Conservation (phyloP, 2,113 vertebrate genomes). For the Gambusia affinis region DNA sequence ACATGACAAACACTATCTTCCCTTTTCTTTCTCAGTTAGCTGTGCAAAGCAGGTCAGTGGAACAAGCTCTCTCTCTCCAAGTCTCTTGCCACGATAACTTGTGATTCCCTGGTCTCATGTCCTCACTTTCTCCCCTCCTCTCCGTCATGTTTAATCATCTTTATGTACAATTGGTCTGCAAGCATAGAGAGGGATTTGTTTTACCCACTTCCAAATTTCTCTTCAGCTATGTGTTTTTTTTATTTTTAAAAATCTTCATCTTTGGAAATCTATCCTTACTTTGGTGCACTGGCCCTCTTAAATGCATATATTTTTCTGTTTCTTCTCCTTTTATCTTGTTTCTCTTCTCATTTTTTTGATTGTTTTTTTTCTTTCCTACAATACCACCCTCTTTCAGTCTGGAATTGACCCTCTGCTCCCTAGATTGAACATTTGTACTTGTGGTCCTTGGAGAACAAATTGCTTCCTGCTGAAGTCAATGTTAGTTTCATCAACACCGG, state of each 20-base stretch:
- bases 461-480: constrained; percentile 15
- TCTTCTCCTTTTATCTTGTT: too few species aligned
- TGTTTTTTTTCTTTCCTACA: neutral
- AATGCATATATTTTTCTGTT: too few species aligned
- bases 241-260: too few species aligned
- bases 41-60: constrained; percentile 67
- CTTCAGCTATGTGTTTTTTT: too few species aligned
- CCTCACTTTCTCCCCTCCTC: constrained; percentile 28
- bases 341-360: neutral
- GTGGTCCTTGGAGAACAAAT: neutral
- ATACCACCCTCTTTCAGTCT: neutral
- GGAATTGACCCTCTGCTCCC: neutral
- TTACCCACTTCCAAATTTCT: too few species aligned
- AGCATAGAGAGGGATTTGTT: neutral
- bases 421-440: constrained; percentile 25
- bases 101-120: constrained; percentile 41
- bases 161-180: neutral
- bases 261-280: too few species aligned
- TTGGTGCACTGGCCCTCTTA: neutral
- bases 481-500: constrained; percentile 11
- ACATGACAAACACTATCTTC: constrained; percentile 37
- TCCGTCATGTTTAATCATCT: constrained; percentile 15
- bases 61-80: constrained; percentile 26
- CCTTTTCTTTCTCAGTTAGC: constrained; percentile 40
- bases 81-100: constrained; percentile 51